Evolutionary conservation across 2,113 vertebrate genomes (phyloP), one percentile per base, ranked within the genome.

Genomic region (Hipposideros armiger): DNA sequence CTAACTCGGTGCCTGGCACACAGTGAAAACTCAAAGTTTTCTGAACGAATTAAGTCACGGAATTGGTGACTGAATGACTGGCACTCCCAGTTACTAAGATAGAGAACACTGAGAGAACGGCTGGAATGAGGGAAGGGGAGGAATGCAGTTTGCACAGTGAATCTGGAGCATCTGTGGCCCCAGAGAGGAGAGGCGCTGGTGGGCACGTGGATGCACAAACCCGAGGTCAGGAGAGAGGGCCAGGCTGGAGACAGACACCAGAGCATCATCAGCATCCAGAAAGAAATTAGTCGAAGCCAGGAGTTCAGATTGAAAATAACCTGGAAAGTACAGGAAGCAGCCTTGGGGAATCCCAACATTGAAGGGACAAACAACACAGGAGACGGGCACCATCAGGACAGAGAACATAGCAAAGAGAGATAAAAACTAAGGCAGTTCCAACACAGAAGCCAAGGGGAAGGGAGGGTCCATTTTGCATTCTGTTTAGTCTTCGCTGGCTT

Each of bases 381-480:
- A 52, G 54, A 60, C 11, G 15, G 9, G 16, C 32, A 32, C 5
- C 45, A 28, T 28, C 62, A 24, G 70, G 58, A 40, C 78, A 40
- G 40, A 81, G 69, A 77, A 72, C 60, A 89, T 9, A 28, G 66
- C 24, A 3, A 67, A 89, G 67, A 32, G 11, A 66, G 56, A 64
- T 42, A 17, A 56, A 87, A 88, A 66, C 26, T 19, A 47, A 80
- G 50, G 28, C 86, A 80, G 45, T 78, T 94, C 76, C 91, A 87
- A 52, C 69, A 90, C 94, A 90, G 93, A 87, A 96, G 94, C 88
- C 93, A 89, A 96, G 64, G 56, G 42, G 32, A 72, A 93, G 73
- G 83, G 84, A 94, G 58, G 82, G 3, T 20, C 70, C 72, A 30
- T 87, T 74, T 7, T 66, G 40, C 80, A 64, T 86, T 40, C 45